phyloP scores from a whole-genome alignment of 2,113 vertebrate genomes.

The Rhipidura dahli region DNA sequence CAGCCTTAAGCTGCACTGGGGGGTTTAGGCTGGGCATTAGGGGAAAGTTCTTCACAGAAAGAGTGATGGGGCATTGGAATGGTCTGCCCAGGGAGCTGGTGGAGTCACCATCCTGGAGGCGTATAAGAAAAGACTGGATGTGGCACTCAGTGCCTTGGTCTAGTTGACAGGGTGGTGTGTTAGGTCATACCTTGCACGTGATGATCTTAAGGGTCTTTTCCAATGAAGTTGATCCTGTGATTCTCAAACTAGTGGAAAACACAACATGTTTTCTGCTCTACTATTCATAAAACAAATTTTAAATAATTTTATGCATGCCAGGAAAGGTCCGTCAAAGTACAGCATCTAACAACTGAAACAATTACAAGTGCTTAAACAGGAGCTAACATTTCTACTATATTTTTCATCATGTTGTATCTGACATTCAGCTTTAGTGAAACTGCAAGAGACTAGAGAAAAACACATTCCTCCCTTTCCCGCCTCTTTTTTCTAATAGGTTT shows the following conservation, averaged over 20 bases:
- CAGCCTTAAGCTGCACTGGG: neutral
- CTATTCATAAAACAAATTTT: neutral
- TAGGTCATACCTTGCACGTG: neutral
- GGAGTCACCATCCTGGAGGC: accelerated
- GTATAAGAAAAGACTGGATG: neutral
- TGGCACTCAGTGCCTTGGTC: neutral
- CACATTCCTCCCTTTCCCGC: accelerated
- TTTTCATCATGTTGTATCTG: neutral
- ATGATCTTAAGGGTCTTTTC: neutral
- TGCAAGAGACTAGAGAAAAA: neutral
- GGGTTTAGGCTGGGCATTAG: neutral
- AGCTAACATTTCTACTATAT: neutral
- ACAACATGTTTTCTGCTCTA: neutral
- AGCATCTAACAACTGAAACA: neutral
- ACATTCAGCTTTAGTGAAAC: neutral
- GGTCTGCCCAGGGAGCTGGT: neutral
- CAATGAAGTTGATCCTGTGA: neutral
- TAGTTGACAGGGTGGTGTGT: too few relatives aligned
- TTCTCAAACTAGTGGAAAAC: neutral
- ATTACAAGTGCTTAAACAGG: neutral
- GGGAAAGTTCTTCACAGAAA: neutral
- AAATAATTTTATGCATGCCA: neutral
- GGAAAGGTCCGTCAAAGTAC: neutral
- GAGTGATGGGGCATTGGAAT: neutral
- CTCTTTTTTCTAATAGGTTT: neutral